Evolutionary conservation across 2,888 invertebrate genomes (phyloP).

Genomic region (Drosophila lacicola): DNA sequence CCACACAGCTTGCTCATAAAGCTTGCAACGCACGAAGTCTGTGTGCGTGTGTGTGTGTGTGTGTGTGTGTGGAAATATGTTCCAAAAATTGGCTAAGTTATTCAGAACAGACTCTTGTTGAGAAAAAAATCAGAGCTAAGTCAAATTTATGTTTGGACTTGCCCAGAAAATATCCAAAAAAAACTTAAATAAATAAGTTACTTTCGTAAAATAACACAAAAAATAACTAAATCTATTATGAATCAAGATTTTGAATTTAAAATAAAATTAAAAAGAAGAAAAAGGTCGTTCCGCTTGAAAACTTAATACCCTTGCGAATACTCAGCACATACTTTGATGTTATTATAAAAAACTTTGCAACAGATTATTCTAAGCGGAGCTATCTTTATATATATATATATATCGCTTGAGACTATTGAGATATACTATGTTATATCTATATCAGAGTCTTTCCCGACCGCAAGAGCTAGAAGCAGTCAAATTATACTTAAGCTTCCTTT

Average conservation of each 20-base stretch:
- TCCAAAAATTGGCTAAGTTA: slow-evolving; percentile 9
- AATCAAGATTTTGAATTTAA: slow-evolving; percentile 3
- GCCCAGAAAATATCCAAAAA: not conserved
- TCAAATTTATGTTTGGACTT: slow-evolving; percentile 1
- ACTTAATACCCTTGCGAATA: no score
- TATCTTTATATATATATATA: no score
- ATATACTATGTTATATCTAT: no score
- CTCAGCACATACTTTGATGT: no score
- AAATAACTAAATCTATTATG: slow-evolving; percentile 3
- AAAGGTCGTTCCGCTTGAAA: no score
- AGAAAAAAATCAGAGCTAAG: not conserved
- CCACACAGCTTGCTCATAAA: slow-evolving; percentile 15
- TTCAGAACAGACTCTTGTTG: not conserved
- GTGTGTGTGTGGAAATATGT: not conserved
- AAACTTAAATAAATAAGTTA: slow-evolving; percentile 6
- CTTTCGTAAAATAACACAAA: not conserved
- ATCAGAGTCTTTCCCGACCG: no score
- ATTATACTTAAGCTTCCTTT: no score
- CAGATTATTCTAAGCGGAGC: no score
- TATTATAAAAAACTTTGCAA: no score
- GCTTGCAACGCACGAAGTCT: slow-evolving; percentile 18
- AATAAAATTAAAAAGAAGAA: not conserved
- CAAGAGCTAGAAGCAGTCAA: no score
- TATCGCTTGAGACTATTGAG: no score
- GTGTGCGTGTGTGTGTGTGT: not conserved